Evolutionary conservation across 2,113 vertebrate species (phyloP).

Genomic region (Clarias batrachus): DNA sequence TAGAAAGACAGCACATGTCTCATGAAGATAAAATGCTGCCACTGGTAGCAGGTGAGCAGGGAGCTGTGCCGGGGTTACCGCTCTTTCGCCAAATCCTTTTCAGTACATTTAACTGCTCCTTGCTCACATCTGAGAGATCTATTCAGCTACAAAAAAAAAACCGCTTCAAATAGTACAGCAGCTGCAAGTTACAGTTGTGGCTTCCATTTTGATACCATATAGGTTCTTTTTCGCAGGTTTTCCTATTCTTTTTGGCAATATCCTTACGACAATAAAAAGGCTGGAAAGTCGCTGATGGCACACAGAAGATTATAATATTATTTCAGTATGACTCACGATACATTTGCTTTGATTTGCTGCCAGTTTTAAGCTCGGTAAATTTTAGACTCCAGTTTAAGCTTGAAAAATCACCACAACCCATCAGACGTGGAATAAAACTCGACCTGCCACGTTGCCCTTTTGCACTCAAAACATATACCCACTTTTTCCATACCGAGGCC

Average conservation of each 20-base stretch:
- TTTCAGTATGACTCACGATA: slow-evolving; percentile 27
- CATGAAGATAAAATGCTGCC: slow-evolving; percentile 53
- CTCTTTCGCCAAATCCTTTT: not conserved
- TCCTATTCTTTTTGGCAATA: slow-evolving; percentile 19
- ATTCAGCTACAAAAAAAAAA: slow-evolving; percentile 32
- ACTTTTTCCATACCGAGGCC: slow-evolving; percentile 48
- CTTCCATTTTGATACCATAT: slow-evolving; percentile 32
- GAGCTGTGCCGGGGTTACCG: not conserved
- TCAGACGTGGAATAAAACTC: slow-evolving; percentile 29
- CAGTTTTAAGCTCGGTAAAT: slow-evolving; percentile 4
- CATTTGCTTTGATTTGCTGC: slow-evolving; percentile 24
- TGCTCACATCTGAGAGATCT: not conserved
- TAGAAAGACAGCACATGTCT: slow-evolving; percentile 47
- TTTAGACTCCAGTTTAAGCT: slow-evolving; percentile 27
- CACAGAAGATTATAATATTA: slow-evolving; percentile 50
- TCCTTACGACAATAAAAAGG: slow-evolving; percentile 26
- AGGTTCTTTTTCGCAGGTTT: slow-evolving; percentile 13
- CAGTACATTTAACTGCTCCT: not conserved
- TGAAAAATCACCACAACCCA: slow-evolving; percentile 8
- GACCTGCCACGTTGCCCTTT: slow-evolving; percentile 37
- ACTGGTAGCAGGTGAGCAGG: slow-evolving; percentile 65
- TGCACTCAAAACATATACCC: slow-evolving; percentile 32
- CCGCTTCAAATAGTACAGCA: slow-evolving; percentile 34
- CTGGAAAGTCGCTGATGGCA: slow-evolving; percentile 46
- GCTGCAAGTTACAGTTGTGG: slow-evolving; percentile 35